Conservation (phyloP, 2,888 invertebrate genomes). For the Nomada fucata region DNA sequence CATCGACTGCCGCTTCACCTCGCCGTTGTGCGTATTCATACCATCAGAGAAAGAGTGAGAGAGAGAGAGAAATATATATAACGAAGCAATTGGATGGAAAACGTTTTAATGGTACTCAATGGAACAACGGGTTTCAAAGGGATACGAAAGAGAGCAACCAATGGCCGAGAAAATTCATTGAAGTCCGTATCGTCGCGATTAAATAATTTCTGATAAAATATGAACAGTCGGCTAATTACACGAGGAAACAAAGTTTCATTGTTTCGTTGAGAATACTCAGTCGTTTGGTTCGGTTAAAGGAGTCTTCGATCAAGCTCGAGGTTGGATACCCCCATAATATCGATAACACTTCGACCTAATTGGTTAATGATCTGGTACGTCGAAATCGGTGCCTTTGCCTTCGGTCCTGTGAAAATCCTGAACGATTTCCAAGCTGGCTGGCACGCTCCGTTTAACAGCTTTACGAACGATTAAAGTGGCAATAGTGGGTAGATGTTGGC, state of each 20-base stretch:
- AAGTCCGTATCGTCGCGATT: constrained; percentile 11
- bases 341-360: constrained; percentile 51
- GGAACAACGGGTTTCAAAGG: constrained; percentile 5
- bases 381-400: constrained; percentile 42
- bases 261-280: neutral
- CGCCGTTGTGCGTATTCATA: neutral
- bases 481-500: constrained; percentile 22
- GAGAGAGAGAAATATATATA: too few species aligned
- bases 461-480: constrained; percentile 25
- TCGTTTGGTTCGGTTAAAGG: constrained; percentile 1
- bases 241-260: neutral
- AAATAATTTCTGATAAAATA: constrained; percentile 22
- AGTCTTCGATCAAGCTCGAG: neutral
- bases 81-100: constrained; percentile 16
- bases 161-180: neutral
- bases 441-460: constrained; percentile 45
- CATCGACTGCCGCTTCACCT: neutral
- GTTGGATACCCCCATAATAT: constrained; percentile 32
- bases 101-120: constrained; percentile 9
- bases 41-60: neutral
- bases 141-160: neutral
- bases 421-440: constrained; percentile 18
- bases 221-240: constrained; percentile 10
- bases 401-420: constrained; percentile 28
- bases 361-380: constrained; percentile 42